These are phyloP conservation scores for Lasioglossum zephyrum DNA, from an alignment of 2,888 invertebrate species.

Conservation along the genomic window DNA sequence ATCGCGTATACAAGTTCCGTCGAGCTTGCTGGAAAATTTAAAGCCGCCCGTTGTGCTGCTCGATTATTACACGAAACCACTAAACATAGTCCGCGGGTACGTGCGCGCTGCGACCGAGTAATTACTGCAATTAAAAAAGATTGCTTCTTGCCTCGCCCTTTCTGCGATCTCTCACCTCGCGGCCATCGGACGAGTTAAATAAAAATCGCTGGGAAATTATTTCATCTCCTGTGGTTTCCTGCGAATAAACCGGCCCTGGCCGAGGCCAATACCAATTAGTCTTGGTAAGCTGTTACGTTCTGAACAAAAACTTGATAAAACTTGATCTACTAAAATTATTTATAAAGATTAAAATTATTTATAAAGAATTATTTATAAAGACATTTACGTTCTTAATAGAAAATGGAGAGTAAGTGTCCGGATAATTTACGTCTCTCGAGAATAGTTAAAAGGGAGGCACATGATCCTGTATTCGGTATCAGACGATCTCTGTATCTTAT, in stretches of 20 bases:
- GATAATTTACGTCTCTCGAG: neutral
- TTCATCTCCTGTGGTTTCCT: neutral
- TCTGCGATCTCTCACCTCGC: constrained; percentile 23
- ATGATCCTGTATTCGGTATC: neutral
- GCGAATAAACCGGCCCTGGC: neutral
- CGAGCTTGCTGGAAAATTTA: constrained; percentile 39
- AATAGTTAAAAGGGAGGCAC: neutral
- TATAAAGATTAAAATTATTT: too few relatives aligned
- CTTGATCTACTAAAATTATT: too few relatives aligned
- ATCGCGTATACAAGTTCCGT: neutral
- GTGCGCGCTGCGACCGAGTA: constrained; percentile 44
- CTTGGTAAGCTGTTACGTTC: neutral
- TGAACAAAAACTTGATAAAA: neutral
- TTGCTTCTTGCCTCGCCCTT: constrained; percentile 12
- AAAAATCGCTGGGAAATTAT: neutral
- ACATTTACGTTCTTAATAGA: neutral
- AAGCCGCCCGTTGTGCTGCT: constrained; percentile 37
- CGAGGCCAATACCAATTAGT: neutral
- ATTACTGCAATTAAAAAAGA: constrained; percentile 58
- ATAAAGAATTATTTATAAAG: too few relatives aligned
- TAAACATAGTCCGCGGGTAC: constrained; percentile 20
- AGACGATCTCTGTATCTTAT: neutral
- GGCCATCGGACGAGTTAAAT: constrained; percentile 1
- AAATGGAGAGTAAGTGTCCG: neutral
- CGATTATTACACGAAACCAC: constrained; percentile 55